Percentiles rank a stretch among this genome's conserved stretches.
Conservation (phyloP, 2,113 vertebrate species). For the Chaenocephalus aceratus region DNA sequence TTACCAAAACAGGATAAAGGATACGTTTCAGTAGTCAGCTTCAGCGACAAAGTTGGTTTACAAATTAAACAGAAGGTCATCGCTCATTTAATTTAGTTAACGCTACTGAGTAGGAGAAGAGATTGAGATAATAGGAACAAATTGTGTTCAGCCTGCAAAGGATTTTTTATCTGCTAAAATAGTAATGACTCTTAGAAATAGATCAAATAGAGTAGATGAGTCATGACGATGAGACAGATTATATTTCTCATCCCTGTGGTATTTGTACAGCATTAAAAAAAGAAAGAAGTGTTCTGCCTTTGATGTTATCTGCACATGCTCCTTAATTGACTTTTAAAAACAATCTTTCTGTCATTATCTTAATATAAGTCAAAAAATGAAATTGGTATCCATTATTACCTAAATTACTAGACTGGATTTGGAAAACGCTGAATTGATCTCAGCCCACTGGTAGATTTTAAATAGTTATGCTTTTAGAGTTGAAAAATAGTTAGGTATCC, state of each 20-base stretch:
- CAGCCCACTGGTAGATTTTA: too few species aligned
- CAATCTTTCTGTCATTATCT: background rate
- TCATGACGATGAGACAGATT: constrained; percentile 16
- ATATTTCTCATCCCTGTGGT: constrained; percentile 25
- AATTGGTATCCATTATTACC: too few species aligned
- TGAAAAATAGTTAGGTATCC: too few species aligned
- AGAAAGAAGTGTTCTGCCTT: background rate
- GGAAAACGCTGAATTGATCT: too few species aligned
- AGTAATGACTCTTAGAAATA: background rate
- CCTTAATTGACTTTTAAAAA: background rate
- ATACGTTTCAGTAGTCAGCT: constrained; percentile 14
- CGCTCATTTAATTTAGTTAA: constrained; percentile 27
- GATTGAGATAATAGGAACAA: constrained; percentile 26
- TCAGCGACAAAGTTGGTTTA: background rate
- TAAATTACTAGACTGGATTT: too few species aligned
- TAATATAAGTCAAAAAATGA: background rate
- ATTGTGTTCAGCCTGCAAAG: constrained; percentile 10
- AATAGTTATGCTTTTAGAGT: too few species aligned
- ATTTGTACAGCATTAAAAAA: background rate
- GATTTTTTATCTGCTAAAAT: constrained; percentile 1
- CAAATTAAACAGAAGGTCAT: constrained; percentile 36
- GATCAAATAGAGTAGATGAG: constrained; percentile 18
- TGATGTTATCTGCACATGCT: background rate
- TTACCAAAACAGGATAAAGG: too few species aligned
- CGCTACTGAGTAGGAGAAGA: background rate